A percentile compares a stretch with the other conserved stretches of the same genome.
phyloP scores from a whole-genome alignment of 2,113 vertebrate species.

The Geococcyx californianus region DNA sequence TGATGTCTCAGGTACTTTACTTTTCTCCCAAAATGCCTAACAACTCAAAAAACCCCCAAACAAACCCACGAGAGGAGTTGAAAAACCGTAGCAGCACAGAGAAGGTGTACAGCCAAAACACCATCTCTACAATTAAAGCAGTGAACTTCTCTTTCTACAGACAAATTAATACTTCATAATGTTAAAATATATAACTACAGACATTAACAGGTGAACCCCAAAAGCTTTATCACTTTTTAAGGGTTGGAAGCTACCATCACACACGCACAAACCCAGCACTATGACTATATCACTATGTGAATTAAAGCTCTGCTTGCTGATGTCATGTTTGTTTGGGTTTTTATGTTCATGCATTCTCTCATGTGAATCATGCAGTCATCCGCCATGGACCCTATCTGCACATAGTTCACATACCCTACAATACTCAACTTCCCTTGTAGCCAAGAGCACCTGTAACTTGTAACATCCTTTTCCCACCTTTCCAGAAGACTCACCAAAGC shows the following conservation, averaged over 20 bases:
- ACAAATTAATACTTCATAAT: neutral
- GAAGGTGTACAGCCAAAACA: neutral
- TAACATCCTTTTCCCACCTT: neutral
- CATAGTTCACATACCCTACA: fast-evolving
- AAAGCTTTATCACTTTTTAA: neutral
- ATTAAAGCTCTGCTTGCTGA: neutral
- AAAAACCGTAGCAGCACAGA: neutral
- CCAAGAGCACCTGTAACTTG: neutral
- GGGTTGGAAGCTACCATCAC: neutral
- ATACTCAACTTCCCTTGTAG: neutral
- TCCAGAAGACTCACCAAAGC: neutral
- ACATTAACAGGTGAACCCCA: neutral
- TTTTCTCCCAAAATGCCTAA: neutral
- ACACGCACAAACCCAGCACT: neutral
- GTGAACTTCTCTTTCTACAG: fast-evolving
- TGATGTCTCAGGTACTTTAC: neutral
- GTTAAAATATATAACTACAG: neutral
- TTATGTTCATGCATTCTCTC: neutral
- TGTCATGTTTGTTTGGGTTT: fast-evolving
- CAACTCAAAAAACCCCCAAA: too few species aligned
- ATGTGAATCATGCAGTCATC: neutral
- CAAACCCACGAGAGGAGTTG: neutral
- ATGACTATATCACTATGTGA: fast-evolving
- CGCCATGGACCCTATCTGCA: neutral
- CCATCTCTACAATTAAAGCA: neutral